Base-by-base conservation (phyloP, 2,113 vertebrate genomes). In the Muntiacus reevesi region DNA sequence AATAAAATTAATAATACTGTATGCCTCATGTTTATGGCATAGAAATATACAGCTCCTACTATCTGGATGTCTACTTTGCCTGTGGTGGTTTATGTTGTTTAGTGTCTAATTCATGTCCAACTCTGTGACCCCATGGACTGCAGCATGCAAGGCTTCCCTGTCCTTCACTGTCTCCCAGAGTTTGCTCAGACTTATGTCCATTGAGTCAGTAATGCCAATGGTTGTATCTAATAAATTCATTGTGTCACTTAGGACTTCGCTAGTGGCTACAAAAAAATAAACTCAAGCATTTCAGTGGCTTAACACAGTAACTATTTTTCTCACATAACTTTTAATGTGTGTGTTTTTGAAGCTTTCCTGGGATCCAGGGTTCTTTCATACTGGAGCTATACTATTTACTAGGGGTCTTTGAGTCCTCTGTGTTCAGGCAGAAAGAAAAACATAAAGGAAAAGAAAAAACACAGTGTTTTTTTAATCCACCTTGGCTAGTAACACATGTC, bases 391-490 rank as follows among this genome's bases (percentile, higher is more conserved):
- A 59, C 9, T 86, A 7, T 62, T 91, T 64, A 12, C n/a, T 55
- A 33, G 30, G 52, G 8, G 0, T 79, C 78, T 87, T 89, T 17
- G 23, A 52, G 4, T 96, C 19, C 33, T 92, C 47, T 87, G 14
- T 92, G 45, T 86, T 81, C n/a, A 90, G 81, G 11, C 59, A 95
- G 52, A 76, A 87, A 94, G 64, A 59, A 30, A 97, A 94, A 91
- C 5, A 60, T 1, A 30, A 50, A 94, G 40, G 78, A 59, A 25
- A 74, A 78, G 16, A 10, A 33, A 87, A 91, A 12, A 87, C 23
- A n/a, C 15, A 43, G 5, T 0, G 12, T 95, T 11, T 30, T 86
- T 54, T 59, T 2, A n/a, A 45, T 50, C 54, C 2, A 23, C 88
- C 16, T 95, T 95, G 83, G 23, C 15, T 79, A 5, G 30, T 76